A percentile compares a stretch with the other conserved stretches of the same genome.
Evolutionary conservation across 1,140 invertebrate species (phyloP).

Genomic region (Temnothorax longispinosus): DNA sequence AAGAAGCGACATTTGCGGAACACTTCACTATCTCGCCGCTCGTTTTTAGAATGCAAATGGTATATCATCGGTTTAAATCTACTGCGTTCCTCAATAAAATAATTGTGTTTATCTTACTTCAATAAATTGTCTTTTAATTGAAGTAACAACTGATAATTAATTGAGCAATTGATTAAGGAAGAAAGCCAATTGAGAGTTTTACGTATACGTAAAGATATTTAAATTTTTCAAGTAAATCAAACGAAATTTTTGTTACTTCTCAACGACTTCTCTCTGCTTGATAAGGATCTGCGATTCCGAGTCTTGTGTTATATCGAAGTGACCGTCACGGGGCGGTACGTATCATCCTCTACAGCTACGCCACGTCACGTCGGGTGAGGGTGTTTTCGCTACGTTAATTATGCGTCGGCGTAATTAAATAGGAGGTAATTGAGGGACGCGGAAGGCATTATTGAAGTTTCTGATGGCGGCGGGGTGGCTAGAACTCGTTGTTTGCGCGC

Average conservation of each 20-base stretch:
- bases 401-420: slow-evolving; percentile 82
- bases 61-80: neutral
- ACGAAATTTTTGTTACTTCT: neutral
- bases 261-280: neutral
- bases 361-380: slow-evolving; percentile 67
- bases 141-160: neutral
- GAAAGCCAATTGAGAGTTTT: neutral
- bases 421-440: slow-evolving; percentile 80
- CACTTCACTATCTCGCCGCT: neutral
- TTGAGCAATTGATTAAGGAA: neutral
- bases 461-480: slow-evolving; percentile 65
- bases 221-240: neutral
- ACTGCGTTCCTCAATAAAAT: neutral
- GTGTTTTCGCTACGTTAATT: slow-evolving; percentile 77
- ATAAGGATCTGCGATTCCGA: neutral
- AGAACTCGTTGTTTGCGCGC: slow-evolving; percentile 57
- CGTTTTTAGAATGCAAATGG: slow-evolving; percentile 6
- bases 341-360: slow-evolving; percentile 54
- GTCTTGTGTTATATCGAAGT: slow-evolving; percentile 21
- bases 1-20: neutral
- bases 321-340: slow-evolving; percentile 30
- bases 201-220: neutral
- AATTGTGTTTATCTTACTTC: neutral
- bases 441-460: slow-evolving; percentile 82
- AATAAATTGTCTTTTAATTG: neutral